phyloP scores from a whole-genome alignment of 2,113 vertebrate species.

The Nothoprocta perdicaria region DNA sequence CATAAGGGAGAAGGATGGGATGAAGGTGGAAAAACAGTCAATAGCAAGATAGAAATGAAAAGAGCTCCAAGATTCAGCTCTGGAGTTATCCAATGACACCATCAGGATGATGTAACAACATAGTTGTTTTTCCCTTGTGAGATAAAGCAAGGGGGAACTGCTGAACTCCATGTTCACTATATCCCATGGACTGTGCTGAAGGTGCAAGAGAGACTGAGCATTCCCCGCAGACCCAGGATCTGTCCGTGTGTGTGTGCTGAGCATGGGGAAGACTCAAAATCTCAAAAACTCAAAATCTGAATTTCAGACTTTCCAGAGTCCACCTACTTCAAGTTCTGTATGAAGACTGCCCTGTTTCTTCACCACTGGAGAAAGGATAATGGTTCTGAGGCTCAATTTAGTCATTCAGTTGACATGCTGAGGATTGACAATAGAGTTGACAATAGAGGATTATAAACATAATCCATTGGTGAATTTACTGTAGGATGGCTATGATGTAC shows the following conservation, averaged over 20 bases:
- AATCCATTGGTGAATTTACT: background rate
- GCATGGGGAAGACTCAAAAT: background rate
- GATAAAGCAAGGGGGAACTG: background rate
- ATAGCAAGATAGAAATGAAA: background rate
- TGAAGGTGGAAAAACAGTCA: background rate
- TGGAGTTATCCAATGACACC: background rate
- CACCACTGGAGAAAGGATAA: background rate
- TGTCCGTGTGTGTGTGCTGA: fast-evolving
- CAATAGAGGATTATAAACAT: background rate
- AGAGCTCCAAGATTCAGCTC: background rate
- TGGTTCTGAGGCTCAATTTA: background rate
- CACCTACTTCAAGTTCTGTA: background rate
- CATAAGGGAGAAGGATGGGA: background rate
- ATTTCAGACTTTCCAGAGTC: background rate
- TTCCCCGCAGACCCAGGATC: background rate
- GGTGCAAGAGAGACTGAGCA: background rate
- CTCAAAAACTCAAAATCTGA: background rate
- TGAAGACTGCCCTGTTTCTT: background rate
- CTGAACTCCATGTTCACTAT: background rate
- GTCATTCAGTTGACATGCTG: background rate
- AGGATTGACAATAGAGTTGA: no score
- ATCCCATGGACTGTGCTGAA: background rate
- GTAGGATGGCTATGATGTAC: background rate
- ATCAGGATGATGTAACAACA: background rate
- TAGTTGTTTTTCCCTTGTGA: background rate